Conservation (phyloP, 2,797 vertebrate species). For the Danionella dracula region DNA sequence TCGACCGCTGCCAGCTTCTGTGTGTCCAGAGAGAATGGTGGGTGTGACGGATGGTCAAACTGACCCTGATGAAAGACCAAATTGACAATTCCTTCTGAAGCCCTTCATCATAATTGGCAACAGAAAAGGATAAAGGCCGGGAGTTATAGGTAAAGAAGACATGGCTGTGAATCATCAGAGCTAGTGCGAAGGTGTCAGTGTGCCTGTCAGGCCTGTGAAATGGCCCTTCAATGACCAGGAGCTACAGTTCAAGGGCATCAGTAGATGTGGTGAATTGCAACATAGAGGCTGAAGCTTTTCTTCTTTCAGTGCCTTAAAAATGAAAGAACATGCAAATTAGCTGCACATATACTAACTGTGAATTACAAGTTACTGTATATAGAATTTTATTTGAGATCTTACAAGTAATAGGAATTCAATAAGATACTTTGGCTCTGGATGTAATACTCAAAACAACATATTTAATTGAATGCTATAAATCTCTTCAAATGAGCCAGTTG, state of each 20-base stretch:
- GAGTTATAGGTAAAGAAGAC: slow-evolving; percentile 34
- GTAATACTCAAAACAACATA: too few species aligned
- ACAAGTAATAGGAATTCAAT: too few species aligned
- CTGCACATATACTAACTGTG: too few species aligned
- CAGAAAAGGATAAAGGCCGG: slow-evolving; percentile 40
- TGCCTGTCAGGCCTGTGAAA: slow-evolving; percentile 28
- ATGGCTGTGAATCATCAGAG: slow-evolving; percentile 33
- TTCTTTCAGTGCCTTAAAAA: too few species aligned
- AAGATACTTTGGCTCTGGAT: too few species aligned
- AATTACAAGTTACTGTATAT: too few species aligned
- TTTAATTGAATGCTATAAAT: too few species aligned
- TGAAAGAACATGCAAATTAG: too few species aligned
- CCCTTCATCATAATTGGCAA: slow-evolving; percentile 42
- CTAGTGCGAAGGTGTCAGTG: slow-evolving; percentile 11
- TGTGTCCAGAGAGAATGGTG: slow-evolving; percentile 19
- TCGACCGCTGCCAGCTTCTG: slow-evolving; percentile 6
- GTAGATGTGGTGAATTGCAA: neutral
- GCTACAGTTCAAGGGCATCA: slow-evolving; percentile 36
- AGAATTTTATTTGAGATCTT: too few species aligned
- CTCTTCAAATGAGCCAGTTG: too few species aligned
- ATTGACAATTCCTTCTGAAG: slow-evolving; percentile 28
- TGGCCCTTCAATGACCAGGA: slow-evolving; percentile 20
- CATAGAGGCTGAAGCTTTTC: too few species aligned
- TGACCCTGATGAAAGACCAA: slow-evolving; percentile 36
- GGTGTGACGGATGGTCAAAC: slow-evolving; percentile 41